Base-by-base conservation (phyloP, 2,888 invertebrate species). In the Crematogaster levior region DNA sequence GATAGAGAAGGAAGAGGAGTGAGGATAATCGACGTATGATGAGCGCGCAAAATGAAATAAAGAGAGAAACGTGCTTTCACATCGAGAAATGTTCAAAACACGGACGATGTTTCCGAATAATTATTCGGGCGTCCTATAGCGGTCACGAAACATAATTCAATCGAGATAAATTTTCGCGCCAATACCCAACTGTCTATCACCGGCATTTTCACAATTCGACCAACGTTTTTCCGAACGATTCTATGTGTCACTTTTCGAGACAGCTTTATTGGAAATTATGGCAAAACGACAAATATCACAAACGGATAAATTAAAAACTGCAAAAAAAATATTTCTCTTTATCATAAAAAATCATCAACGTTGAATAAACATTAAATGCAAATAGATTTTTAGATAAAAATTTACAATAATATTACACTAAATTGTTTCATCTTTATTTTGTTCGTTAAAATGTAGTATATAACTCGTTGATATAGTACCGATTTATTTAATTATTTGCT, bases 61-160 rank as follows among this genome's bases (percentile, higher is more conserved):
- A 89, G 81, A 80, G 84, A 53, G 74, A 34, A 85, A 65, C 75
- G 56, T 73, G 74, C 84, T 89, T 85, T 86, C 85, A 58, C 85
- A 43, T 77, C 81, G 79, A 46, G 53, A 65, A 79, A 73, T 65
- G 65, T 68, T 79, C 48, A 73, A 85, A 89, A 82, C 82, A 79
- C 66, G 63, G 65, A 66, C 87, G 81, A 79, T 90, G 86, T 88
- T 90, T 88, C 85, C 60, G 86, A 85, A 88, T 90, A 91, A 91
- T 91, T 91, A 91, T 87, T 84, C 84, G 84, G 83, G 83, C 90
- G 85, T 85, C 72, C 58, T 63, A 24, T 77, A 63, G 66, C 30
- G 58, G 56, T 30, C 74, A 27, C 58, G 80, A 84, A 89, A 88
- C 84, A 81, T 84, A 84, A 88, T 88, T 86, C 80, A 66, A 74